Conservation (phyloP, 2,113 vertebrate genomes). For the Corynorhinus townsendii region DNA sequence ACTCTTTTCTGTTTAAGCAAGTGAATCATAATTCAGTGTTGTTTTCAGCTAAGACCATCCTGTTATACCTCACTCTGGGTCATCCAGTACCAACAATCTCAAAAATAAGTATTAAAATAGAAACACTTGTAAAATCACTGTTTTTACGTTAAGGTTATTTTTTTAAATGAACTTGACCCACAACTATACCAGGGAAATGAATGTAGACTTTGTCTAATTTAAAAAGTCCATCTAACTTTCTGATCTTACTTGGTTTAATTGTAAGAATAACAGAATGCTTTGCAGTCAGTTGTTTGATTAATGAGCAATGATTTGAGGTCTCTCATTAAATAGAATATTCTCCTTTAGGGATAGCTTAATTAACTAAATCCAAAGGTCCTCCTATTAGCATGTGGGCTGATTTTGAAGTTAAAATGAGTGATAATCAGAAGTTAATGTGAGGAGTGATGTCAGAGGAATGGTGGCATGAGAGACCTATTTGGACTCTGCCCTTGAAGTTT, state of each 20-base stretch:
- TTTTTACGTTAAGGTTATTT: background rate
- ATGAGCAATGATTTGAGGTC: slow-evolving; percentile 57
- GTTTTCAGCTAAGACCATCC: background rate
- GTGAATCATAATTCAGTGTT: background rate
- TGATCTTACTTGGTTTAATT: slow-evolving; percentile 48
- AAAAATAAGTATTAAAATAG: background rate
- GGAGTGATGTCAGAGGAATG: background rate
- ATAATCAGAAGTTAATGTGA: slow-evolving; percentile 34
- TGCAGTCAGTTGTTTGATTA: slow-evolving; percentile 60
- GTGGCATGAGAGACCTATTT: background rate
- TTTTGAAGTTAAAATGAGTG: slow-evolving; percentile 39
- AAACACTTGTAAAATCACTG: background rate
- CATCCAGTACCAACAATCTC: background rate
- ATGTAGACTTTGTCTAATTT: slow-evolving; percentile 32
- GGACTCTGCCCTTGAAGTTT: background rate
- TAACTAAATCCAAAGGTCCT: slow-evolving; percentile 57
- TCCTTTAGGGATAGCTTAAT: slow-evolving; percentile 55
- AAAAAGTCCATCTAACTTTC: slow-evolving; percentile 16
- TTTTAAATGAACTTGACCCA: background rate
- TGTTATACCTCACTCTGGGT: background rate
- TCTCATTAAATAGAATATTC: slow-evolving; percentile 50
- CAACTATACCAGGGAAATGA: background rate
- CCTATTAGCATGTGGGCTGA: slow-evolving; percentile 40
- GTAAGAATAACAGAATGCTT: slow-evolving; percentile 32
- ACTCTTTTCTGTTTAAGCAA: background rate